A percentile compares a stretch with the other conserved stretches of the same genome.
These are phyloP conservation scores for Arbacia lixula DNA, from an alignment of 53 echinoderm and acorn worm genomes.

Conservation along the genomic window DNA sequence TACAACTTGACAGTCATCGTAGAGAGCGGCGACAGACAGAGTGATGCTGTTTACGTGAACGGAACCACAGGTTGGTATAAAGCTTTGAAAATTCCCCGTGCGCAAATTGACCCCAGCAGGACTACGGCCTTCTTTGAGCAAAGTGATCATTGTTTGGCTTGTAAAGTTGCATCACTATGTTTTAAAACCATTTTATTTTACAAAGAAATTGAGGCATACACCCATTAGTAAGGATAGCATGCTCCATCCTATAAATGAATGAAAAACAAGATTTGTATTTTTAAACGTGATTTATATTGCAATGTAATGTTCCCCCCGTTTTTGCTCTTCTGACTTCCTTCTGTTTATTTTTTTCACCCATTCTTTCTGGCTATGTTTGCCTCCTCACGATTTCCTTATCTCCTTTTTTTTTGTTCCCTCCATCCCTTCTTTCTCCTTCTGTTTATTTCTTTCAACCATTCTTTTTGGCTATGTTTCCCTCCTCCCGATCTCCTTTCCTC, in stretches of 20 bases:
- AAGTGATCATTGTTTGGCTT: too few species aligned
- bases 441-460: background rate
- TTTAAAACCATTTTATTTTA: too few species aligned
- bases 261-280: too few species aligned
- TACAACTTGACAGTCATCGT: constrained; percentile 21
- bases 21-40: background rate
- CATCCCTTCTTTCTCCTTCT: background rate
- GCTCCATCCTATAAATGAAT: too few species aligned
- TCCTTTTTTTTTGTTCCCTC: background rate
- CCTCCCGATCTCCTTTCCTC: background rate
- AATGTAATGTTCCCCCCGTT: background rate
- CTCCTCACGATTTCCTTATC: background rate
- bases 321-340: background rate
- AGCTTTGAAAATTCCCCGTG: too few species aligned
- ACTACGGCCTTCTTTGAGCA: too few species aligned
- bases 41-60: background rate
- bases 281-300: too few species aligned
- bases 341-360: background rate
- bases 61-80: constrained; percentile 25
- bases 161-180: too few species aligned
- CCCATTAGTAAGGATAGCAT: too few species aligned
- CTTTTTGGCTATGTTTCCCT: background rate
- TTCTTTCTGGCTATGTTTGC: background rate
- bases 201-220: too few species aligned
- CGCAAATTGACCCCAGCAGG: too few species aligned